A percentile compares a stretch with the other conserved stretches of the same genome.
phyloP scores from a whole-genome alignment of 2,113 vertebrate species.

The Microcebus griseorufus region DNA sequence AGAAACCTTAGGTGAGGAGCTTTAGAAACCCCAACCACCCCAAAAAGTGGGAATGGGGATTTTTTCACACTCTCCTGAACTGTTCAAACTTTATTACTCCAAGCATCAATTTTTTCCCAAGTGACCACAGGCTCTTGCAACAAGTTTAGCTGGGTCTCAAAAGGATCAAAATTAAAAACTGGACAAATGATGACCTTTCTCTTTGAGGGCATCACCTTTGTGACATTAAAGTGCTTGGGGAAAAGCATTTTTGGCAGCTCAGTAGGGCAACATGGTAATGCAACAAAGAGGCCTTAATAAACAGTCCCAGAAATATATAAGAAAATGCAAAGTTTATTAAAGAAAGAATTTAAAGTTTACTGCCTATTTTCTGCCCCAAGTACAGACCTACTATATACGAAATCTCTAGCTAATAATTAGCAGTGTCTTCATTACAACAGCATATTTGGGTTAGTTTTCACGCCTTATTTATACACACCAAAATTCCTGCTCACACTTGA shows the following conservation, averaged over 20 bases:
- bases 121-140: neutral
- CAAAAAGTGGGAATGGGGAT: too few species aligned
- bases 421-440: neutral
- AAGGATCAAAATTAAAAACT: neutral
- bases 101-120: neutral
- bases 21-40: neutral
- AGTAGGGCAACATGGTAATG: neutral
- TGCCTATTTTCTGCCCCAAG: neutral
- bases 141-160: neutral
- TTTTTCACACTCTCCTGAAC: neutral
- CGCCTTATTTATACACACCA: neutral
- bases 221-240: neutral
- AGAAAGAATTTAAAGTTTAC: neutral
- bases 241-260: neutral
- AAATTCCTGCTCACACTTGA: neutral
- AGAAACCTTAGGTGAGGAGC: neutral
- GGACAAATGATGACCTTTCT: neutral
- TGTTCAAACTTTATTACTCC: neutral
- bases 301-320: neutral
- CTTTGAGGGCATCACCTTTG: neutral
- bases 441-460: neutral
- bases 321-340: neutral
- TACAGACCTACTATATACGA: neutral
- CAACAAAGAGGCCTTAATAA: neutral
- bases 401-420: neutral